These are phyloP conservation scores for Hyaena hyaena DNA, from an alignment of 2,113 vertebrate species.

Conservation along the genomic window DNA sequence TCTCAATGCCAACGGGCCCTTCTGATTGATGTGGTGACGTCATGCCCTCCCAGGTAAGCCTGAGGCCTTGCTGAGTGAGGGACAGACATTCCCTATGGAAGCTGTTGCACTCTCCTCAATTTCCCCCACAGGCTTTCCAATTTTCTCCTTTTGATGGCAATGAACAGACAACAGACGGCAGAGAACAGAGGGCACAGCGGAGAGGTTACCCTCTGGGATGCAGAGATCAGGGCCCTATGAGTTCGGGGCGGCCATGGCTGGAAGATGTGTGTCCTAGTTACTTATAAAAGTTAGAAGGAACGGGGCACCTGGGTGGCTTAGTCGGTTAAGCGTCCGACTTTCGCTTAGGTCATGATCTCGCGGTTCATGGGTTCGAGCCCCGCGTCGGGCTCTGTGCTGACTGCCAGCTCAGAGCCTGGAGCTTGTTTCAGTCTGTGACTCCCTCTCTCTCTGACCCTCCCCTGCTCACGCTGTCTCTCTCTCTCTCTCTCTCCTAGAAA, in stretches of 20 bases:
- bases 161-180: not conserved
- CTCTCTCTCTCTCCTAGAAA: too few relatives aligned
- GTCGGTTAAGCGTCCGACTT: too few relatives aligned
- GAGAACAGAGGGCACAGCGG: not conserved
- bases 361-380: too few relatives aligned
- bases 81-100: not conserved
- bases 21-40: not conserved
- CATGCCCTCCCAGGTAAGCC: not conserved
- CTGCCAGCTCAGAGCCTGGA: too few relatives aligned
- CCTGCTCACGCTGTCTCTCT: too few relatives aligned
- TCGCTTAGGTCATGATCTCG: too few relatives aligned
- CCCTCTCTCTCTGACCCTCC: too few relatives aligned
- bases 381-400: too few relatives aligned
- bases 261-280: not conserved
- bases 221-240: not conserved
- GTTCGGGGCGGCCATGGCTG: not conserved
- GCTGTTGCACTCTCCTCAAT: not conserved
- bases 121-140: not conserved
- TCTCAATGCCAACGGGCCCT: not conserved
- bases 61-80: not conserved
- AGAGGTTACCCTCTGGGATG: not conserved
- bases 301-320: too few relatives aligned
- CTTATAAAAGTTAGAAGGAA: not conserved
- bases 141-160: not conserved
- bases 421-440: too few relatives aligned